Evolutionary conservation across 53 echinoderm and acorn worm genomes (phyloP), one percentile per base, ranked within the genome.

Genomic region (Henricia sp.): DNA sequence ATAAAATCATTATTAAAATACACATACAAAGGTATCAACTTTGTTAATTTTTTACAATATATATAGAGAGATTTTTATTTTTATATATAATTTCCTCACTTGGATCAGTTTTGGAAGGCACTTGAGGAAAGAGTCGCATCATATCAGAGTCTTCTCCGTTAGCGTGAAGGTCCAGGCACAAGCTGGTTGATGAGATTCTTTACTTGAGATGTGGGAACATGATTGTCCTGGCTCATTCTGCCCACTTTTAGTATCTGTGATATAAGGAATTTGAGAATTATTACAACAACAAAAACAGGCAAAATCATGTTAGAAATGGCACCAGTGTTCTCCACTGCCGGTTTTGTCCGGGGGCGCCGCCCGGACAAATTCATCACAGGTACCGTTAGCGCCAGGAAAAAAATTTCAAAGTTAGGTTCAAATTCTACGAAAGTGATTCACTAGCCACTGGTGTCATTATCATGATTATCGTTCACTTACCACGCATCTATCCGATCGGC

Each of bases 151-250:
- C 50, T 26, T 33, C 50, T 77, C n/a, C n/a, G n/a, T n/a, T 78
- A 80, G 50, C 25, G 13, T 32, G n/a, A 19, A 34, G 80, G 65
- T 80, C 80, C 50, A 63, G 80, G 80, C 65, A 44, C 58, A 80
- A 80, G 80, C 50, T 64, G 50, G 80, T 80, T 80, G 80, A 80
- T 44, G 50, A 64, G 64, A 63, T 50, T 64, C 64, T n/a, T 64
- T 59, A 77, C 60, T 36, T 57, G 50, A 64, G 80, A 17, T 32
- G 80, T 80, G 80, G 48, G 64, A 63, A 60, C 16, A 36, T 62
- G 28, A 16, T 25, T 36, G 38, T 80, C 26, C 30, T 80, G 28
- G 17, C 10, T 44, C 64, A 80, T 46, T 19, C 34, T 43, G 16
- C 13, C 12, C 51, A 14, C 50, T 63, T 70, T 80, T 37, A 80